phyloP scores from a whole-genome alignment of 2,888 invertebrate species.

The Itoplectis maculator region DNA sequence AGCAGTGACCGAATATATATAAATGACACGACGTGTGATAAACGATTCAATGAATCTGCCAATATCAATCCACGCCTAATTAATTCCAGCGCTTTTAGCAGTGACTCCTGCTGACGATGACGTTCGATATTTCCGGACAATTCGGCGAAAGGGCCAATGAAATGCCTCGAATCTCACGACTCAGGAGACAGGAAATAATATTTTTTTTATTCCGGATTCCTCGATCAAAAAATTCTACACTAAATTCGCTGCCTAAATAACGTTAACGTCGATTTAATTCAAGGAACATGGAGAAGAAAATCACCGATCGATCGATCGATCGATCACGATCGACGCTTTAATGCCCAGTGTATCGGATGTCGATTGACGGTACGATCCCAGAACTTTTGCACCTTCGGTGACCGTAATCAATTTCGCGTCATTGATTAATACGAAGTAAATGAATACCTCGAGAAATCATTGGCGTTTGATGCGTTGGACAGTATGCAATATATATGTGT shows the following conservation, averaged over 20 bases:
- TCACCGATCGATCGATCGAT: slow-evolving; percentile 31
- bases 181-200: too few relatives aligned
- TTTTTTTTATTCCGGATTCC: too few relatives aligned
- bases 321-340: slow-evolving; percentile 44
- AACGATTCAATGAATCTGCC: slow-evolving; percentile 79
- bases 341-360: slow-evolving; percentile 57
- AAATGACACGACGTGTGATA: slow-evolving; percentile 69
- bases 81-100: slow-evolving; percentile 77
- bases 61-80: slow-evolving; percentile 79
- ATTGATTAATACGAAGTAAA: slow-evolving; percentile 83
- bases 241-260: too few relatives aligned
- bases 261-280: too few relatives aligned
- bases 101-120: slow-evolving; percentile 42
- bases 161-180: too few relatives aligned
- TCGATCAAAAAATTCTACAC: too few relatives aligned
- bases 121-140: too few relatives aligned
- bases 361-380: slow-evolving; percentile 46
- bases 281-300: too few relatives aligned
- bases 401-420: slow-evolving; percentile 81
- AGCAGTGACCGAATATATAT: slow-evolving; percentile 71
- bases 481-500: too few relatives aligned
- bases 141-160: too few relatives aligned
- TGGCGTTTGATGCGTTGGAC: slow-evolving; percentile 66
- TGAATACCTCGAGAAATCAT: slow-evolving; percentile 81
- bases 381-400: slow-evolving; percentile 61